Conservation (phyloP, 64 coral and sea anemone species). For the Trachythela sp. region DNA sequence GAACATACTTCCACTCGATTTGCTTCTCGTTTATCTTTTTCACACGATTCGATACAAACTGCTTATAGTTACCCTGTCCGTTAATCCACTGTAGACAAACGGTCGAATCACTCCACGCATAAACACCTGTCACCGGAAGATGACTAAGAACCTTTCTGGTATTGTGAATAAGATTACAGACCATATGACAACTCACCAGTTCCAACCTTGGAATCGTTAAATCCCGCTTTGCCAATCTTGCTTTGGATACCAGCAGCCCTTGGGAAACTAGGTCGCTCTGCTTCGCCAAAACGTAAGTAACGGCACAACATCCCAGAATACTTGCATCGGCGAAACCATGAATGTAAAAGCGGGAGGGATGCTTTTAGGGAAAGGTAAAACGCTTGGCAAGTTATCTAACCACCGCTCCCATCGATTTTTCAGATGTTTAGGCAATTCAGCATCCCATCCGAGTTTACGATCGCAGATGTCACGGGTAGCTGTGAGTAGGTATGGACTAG, state of each 20-base stretch:
- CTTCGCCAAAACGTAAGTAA: neutral
- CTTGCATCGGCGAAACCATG: neutral
- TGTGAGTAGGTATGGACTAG: neutral
- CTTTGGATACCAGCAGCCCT: neutral
- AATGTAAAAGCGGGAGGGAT: neutral
- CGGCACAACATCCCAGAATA: neutral
- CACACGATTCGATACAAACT: neutral
- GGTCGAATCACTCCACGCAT: neutral
- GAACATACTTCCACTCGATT: too few relatives aligned
- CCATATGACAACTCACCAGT: neutral
- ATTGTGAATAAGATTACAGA: neutral
- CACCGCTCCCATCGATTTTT: neutral
- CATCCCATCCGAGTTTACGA: neutral
- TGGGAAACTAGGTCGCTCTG: neutral
- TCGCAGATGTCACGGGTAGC: neutral
- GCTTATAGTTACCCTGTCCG: neutral
- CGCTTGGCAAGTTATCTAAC: neutral
- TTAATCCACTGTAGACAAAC: neutral
- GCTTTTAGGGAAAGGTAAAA: neutral
- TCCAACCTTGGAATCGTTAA: neutral
- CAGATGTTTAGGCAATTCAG: neutral
- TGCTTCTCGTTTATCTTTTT: neutral
- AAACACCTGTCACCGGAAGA: neutral
- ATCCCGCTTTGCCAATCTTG: neutral
- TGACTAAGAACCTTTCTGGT: neutral